Conservation (phyloP, 2,113 vertebrate genomes). For the Cebidichthys violaceus region DNA sequence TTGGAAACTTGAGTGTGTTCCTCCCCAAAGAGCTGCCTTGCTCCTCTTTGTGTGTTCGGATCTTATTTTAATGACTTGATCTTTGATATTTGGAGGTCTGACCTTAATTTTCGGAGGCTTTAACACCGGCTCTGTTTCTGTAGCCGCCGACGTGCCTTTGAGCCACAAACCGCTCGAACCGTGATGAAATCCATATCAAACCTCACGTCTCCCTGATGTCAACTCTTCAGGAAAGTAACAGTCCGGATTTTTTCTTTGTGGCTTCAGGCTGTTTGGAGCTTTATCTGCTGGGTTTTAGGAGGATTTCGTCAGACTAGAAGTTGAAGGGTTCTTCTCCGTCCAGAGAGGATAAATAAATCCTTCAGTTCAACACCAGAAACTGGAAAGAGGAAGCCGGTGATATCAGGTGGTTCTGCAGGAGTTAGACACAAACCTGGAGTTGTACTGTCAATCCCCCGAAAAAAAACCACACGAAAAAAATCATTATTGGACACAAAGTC, state of each 20-base stretch:
- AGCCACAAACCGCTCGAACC: neutral
- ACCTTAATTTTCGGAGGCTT: slow-evolving; percentile 5
- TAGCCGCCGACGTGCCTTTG: slow-evolving; percentile 15
- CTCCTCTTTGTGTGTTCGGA: neutral
- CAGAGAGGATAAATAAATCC: slow-evolving; percentile 52
- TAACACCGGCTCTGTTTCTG: neutral
- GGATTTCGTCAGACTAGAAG: slow-evolving; percentile 60
- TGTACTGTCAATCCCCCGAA: neutral
- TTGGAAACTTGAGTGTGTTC: slow-evolving; percentile 19
- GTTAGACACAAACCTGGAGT: slow-evolving; percentile 20
- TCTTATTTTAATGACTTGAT: slow-evolving; percentile 21
- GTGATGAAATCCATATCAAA: slow-evolving; percentile 32
- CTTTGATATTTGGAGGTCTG: slow-evolving; percentile 17
- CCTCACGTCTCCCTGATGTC: slow-evolving; percentile 26
- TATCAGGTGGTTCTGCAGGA: neutral
- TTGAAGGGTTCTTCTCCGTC: slow-evolving; percentile 40
- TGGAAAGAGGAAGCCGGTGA: slow-evolving; percentile 12
- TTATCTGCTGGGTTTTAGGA: slow-evolving; percentile 45
- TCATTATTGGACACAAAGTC: neutral
- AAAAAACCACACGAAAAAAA: neutral
- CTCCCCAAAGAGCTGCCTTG: neutral
- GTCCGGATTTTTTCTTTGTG: slow-evolving; percentile 20
- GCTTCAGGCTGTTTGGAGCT: slow-evolving; percentile 41
- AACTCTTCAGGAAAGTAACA: slow-evolving; percentile 53
- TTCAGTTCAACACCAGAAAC: slow-evolving; percentile 27